Evolutionary conservation across 2,888 invertebrate species (phyloP).

Genomic region (Scaptomyza cyrtandrae): DNA sequence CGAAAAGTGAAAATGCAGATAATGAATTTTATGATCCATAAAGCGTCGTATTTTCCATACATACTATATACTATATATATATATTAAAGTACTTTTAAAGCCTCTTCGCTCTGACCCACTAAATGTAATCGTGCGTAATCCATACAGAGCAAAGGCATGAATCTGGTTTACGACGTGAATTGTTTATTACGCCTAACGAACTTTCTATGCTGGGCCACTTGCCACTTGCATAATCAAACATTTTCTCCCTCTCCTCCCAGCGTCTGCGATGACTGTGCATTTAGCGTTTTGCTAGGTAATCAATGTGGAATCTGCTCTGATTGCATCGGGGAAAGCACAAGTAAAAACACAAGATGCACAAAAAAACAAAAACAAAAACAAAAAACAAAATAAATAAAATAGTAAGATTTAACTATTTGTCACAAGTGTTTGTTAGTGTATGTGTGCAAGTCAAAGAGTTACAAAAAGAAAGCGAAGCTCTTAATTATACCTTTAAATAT

Average conservation of each 20-base stretch:
- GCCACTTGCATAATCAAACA: slow-evolving; percentile 60
- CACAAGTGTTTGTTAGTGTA: slow-evolving; percentile 9
- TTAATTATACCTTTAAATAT: background rate
- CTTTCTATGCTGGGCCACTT: slow-evolving; percentile 67
- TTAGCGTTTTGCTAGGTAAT: slow-evolving; percentile 54
- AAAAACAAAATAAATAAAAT: background rate
- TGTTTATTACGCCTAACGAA: slow-evolving; percentile 74
- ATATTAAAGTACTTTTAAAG: slow-evolving; percentile 3
- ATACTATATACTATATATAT: background rate
- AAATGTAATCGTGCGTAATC: slow-evolving; percentile 64
- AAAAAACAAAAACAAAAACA: background rate
- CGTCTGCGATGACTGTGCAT: slow-evolving; percentile 41
- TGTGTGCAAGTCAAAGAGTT: background rate
- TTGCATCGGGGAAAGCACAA: slow-evolving; percentile 55
- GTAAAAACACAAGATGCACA: slow-evolving; percentile 26
- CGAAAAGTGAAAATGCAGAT: slow-evolving; percentile 46
- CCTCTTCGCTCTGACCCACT: slow-evolving; percentile 57
- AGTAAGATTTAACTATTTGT: slow-evolving; percentile 29
- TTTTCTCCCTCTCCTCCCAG: background rate
- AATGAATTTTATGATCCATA: slow-evolving; percentile 43
- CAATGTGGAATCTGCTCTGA: slow-evolving; percentile 57
- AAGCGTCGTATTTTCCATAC: slow-evolving; percentile 2
- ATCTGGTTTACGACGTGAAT: slow-evolving; percentile 75
- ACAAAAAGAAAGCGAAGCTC: slow-evolving; percentile 39
- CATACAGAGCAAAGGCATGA: slow-evolving; percentile 42